Evolutionary conservation across 1,140 invertebrate species (phyloP).

Genomic region (Hycleus phaleratus): DNA sequence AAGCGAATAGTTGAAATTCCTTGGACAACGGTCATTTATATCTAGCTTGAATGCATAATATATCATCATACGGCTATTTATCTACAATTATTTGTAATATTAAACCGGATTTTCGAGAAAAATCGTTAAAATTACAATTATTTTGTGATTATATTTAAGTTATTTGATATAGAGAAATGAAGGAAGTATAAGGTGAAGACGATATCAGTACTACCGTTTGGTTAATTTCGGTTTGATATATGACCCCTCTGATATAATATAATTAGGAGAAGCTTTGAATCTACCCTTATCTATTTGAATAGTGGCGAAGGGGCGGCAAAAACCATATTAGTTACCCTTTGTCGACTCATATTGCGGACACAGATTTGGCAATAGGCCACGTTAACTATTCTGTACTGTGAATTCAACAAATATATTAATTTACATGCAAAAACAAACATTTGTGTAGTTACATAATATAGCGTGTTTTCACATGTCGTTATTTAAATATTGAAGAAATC

Average conservation of each 20-base stretch:
- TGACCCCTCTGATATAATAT: conserved; percentile 41
- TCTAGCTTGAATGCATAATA: conserved; percentile 32
- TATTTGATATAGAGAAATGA: too few relatives aligned
- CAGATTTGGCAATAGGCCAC: conserved; percentile 19
- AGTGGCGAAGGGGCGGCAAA: conserved; percentile 39
- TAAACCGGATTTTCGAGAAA: not conserved
- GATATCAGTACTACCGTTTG: conserved; percentile 19
- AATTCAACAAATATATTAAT: conserved; percentile 1
- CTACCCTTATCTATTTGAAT: conserved; percentile 41
- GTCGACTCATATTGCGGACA: conserved; percentile 31
- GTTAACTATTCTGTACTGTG: not conserved
- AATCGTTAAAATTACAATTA: not conserved
- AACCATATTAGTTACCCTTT: conserved; percentile 41
- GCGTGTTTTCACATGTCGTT: too few relatives aligned
- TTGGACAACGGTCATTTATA: conserved; percentile 35
- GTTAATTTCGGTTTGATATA: conserved; percentile 38
- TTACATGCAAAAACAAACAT: not conserved
- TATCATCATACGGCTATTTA: conserved; percentile 24
- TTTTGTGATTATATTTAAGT: too few relatives aligned
- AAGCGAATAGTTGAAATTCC: conserved; percentile 35
- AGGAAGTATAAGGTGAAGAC: conserved; percentile 8
- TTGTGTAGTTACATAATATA: not conserved
- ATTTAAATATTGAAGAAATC: too few relatives aligned
- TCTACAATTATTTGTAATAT: not conserved
- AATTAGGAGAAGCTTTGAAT: conserved; percentile 39